phyloP scores from a whole-genome alignment of 2,797 vertebrate species.

The Poeciliopsis presidionis region DNA sequence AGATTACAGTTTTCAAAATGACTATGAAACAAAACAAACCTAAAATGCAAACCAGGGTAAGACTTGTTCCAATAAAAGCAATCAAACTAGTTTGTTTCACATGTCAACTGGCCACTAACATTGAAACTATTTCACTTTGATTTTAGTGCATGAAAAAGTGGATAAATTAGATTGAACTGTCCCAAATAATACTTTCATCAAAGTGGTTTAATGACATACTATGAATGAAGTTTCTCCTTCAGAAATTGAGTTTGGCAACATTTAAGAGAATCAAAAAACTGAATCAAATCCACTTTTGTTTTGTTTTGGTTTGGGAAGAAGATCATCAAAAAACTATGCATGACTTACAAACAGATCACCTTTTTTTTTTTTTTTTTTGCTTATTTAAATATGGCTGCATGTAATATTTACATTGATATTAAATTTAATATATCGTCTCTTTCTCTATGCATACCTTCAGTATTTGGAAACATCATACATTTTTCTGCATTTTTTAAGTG shows the following conservation, averaged over 20 bases:
- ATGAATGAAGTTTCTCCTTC: neutral
- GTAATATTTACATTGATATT: neutral
- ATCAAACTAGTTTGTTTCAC: conserved; percentile 23
- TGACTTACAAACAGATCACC: neutral
- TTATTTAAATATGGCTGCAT: neutral
- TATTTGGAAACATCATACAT: neutral
- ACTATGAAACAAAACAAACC: neutral
- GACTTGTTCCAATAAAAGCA: conserved; percentile 13
- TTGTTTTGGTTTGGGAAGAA: neutral
- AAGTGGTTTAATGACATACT: neutral
- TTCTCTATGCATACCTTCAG: neutral
- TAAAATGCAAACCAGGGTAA: neutral
- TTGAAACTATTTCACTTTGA: conserved; percentile 34
- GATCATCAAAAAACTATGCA: neutral
- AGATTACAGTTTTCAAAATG: neutral
- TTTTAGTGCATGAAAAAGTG: conserved; percentile 36
- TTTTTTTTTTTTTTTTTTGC: neutral
- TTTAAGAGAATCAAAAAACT: neutral
- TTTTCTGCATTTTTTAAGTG: neutral
- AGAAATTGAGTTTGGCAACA: neutral
- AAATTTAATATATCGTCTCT: neutral
- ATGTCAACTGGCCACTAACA: conserved; percentile 34
- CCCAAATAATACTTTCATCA: neutral
- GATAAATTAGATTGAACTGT: conserved; percentile 13
- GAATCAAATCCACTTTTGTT: conserved; percentile 1